Evolutionary conservation across 2,888 invertebrate species (phyloP).

Genomic region (Drosophila birchii): DNA sequence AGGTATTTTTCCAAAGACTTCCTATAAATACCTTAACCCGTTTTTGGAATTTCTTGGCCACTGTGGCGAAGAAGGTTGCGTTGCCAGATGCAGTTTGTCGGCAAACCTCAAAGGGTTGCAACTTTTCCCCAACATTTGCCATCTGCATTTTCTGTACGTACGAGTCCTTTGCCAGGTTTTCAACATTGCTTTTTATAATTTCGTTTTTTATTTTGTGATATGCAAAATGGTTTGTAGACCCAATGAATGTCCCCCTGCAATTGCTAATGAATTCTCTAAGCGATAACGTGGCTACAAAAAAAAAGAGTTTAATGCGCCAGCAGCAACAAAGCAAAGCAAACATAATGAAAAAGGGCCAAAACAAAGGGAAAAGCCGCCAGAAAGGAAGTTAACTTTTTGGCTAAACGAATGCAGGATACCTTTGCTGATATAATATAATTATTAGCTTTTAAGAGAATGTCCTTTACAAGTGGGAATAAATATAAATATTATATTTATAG

Average conservation of each 20-base stretch:
- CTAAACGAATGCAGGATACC: neutral
- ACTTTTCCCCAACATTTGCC: neutral
- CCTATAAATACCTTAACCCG: neutral
- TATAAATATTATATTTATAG: too few species aligned
- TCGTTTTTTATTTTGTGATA: neutral
- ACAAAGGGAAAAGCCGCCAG: slow-evolving; percentile 34
- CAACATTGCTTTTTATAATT: neutral
- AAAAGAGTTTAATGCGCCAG: slow-evolving; percentile 41
- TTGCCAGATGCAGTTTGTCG: slow-evolving; percentile 19
- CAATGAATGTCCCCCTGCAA: slow-evolving; percentile 19
- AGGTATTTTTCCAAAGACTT: neutral
- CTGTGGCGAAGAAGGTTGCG: neutral
- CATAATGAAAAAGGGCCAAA: slow-evolving; percentile 13
- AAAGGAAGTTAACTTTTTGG: neutral
- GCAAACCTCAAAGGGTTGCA: slow-evolving; percentile 15
- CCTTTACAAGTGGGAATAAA: too few species aligned
- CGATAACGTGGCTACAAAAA: slow-evolving; percentile 27
- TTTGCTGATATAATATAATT: neutral
- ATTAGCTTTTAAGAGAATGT: too few species aligned
- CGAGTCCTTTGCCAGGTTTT: neutral
- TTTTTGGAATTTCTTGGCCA: neutral
- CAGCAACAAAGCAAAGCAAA: slow-evolving; percentile 31
- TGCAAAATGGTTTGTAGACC: slow-evolving; percentile 26
- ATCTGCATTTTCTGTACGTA: neutral
- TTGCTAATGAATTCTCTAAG: slow-evolving; percentile 39